These are phyloP conservation scores for Pagetopsis macropterus DNA, from an alignment of 2,797 vertebrate species.

Conservation along the genomic window DNA sequence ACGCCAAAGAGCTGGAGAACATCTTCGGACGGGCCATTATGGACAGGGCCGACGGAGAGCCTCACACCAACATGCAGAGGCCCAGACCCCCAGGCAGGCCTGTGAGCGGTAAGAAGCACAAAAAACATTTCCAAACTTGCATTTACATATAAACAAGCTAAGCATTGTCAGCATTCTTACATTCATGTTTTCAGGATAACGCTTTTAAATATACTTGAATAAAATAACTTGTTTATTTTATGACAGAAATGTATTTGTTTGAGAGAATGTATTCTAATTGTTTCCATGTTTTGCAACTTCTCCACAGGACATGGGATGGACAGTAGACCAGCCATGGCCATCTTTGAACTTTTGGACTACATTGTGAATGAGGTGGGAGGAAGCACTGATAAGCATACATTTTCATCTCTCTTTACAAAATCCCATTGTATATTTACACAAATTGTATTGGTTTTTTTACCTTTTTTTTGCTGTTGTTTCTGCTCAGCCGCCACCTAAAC, in stretches of 20 bases:
- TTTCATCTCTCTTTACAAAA: background rate
- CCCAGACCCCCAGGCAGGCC: constrained; percentile 92
- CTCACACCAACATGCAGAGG: constrained; percentile 88
- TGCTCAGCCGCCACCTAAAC: constrained; percentile 92
- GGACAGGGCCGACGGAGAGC: constrained; percentile 88
- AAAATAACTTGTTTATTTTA: background rate
- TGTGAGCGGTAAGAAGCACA: constrained; percentile 86
- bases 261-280: constrained; percentile 4
- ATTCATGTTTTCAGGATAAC: background rate
- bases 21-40: constrained; percentile 91
- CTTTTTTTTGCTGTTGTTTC: constrained; percentile 24
- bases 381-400: background rate
- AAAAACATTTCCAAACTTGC: background rate
- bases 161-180: background rate
- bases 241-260: background rate
- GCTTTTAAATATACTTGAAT: background rate
- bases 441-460: constrained; percentile 34
- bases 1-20: constrained; percentile 94
- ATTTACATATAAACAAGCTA: background rate
- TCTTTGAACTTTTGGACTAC: constrained; percentile 98
- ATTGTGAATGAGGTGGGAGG: constrained; percentile 96
- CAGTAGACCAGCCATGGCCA: constrained; percentile 95
- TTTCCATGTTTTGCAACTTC: constrained; percentile 31
- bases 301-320: constrained; percentile 91
- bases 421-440: background rate